Evolutionary conservation across 30 jellyfish, hydroid and myxozoan species (phyloP).

Genomic region (Aurelia aurita complex sp. Pacific): DNA sequence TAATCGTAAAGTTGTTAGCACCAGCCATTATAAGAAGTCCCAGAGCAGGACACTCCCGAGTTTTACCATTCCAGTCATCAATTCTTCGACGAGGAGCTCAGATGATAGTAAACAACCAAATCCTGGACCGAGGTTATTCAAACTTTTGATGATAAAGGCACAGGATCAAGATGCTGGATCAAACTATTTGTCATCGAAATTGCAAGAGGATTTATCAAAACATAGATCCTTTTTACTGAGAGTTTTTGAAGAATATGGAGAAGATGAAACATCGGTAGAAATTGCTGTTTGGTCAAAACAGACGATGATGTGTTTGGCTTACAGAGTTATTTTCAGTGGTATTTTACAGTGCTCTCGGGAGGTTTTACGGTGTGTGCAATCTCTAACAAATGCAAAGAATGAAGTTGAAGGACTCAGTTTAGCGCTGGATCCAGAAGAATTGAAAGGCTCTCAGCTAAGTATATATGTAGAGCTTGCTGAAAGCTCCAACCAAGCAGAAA

Average conservation of each 20-base stretch:
- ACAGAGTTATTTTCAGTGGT: neutral
- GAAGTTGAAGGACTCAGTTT: neutral
- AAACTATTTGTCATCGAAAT: no score
- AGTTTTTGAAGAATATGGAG: neutral
- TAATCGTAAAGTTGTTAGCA: no score
- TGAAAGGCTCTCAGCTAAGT: neutral
- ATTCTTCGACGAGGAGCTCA: neutral
- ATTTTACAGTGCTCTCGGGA: neutral
- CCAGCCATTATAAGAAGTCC: no score
- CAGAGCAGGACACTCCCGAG: no score
- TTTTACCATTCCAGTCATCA: neutral
- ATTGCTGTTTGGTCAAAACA: neutral
- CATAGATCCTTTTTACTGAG: neutral
- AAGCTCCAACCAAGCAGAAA: neutral
- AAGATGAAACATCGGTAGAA: neutral
- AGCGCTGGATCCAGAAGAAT: neutral
- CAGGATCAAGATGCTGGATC: neutral
- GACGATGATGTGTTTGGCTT: neutral
- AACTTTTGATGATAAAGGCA: neutral
- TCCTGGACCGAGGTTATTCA: neutral
- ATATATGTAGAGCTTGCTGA: slow-evolving; percentile 30
- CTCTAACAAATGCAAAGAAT: neutral
- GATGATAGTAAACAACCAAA: neutral
- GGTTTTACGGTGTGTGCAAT: neutral
- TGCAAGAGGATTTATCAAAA: no score